These are phyloP conservation scores for Eulemur rufifrons DNA, from an alignment of 2,113 vertebrate genomes.

Conservation along the genomic window DNA sequence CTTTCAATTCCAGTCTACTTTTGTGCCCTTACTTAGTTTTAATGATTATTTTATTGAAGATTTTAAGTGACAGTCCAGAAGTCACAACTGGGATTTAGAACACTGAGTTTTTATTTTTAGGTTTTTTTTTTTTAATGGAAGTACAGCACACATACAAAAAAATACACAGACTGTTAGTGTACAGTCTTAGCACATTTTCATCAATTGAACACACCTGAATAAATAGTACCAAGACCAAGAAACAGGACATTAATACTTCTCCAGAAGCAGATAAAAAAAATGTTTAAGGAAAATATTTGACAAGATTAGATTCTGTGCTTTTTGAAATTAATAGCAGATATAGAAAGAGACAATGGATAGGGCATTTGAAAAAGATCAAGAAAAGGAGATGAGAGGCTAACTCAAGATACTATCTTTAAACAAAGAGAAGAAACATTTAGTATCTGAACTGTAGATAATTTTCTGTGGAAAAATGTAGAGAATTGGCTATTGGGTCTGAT, in stretches of 20 bases:
- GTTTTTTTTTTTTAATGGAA: not conserved
- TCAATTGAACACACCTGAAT: not conserved
- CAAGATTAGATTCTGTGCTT: not conserved
- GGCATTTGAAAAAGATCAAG: not conserved
- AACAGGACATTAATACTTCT: not conserved
- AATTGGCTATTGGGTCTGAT: not conserved
- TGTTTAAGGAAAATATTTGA: not conserved
- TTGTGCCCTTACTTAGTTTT: not conserved
- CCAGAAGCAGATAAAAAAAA: not conserved
- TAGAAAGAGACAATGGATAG: not conserved
- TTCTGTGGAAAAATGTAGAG: not conserved
- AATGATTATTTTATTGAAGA: not conserved
- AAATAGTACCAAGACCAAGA: not conserved
- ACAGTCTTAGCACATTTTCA: not conserved
- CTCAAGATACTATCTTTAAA: not conserved
- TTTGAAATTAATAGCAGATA: not conserved
- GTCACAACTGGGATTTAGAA: not conserved
- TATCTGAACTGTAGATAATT: not conserved
- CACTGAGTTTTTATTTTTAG: not conserved
- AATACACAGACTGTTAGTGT: not conserved
- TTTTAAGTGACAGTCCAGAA: not conserved
- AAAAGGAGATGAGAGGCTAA: not conserved
- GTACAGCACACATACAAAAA: not conserved
- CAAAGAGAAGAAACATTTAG: not conserved
- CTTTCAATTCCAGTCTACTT: not conserved